phyloP scores from a whole-genome alignment of 2,113 vertebrate genomes.

The Ceyx melanurus region DNA sequence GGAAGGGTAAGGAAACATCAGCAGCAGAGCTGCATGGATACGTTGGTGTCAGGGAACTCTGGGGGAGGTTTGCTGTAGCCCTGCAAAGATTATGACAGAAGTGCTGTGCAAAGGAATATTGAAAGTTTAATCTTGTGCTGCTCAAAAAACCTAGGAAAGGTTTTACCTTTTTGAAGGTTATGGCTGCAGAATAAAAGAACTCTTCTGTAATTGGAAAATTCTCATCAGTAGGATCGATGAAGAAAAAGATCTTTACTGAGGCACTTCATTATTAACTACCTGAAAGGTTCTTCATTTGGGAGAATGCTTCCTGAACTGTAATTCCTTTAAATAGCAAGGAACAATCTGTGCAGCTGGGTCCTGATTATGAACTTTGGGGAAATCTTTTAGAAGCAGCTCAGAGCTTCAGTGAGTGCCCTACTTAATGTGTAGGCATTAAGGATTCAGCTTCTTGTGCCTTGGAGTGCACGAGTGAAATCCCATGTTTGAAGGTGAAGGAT shows the following conservation, averaged over 20 bases:
- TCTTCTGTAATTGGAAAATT: not conserved
- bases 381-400: not conserved
- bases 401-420: not conserved
- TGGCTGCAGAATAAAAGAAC: not conserved
- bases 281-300: not conserved
- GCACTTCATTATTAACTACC: not conserved
- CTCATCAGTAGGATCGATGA: not conserved
- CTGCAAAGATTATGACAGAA: not conserved
- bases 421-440: not conserved
- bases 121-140: not conserved
- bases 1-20: constrained; percentile 81
- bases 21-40: not conserved
- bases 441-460: not conserved
- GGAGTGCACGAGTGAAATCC: not conserved
- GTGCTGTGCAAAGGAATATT: not conserved
- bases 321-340: not conserved
- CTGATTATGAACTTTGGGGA: not conserved
- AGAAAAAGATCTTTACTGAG: not conserved
- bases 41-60: not conserved
- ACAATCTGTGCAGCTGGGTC: not conserved
- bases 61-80: not conserved
- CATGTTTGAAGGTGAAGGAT: not conserved
- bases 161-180: not conserved
- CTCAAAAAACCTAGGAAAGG: not conserved
- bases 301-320: not conserved